phyloP scores from a whole-genome alignment of 2,113 vertebrate species.

The Orthochromis indermauri region DNA sequence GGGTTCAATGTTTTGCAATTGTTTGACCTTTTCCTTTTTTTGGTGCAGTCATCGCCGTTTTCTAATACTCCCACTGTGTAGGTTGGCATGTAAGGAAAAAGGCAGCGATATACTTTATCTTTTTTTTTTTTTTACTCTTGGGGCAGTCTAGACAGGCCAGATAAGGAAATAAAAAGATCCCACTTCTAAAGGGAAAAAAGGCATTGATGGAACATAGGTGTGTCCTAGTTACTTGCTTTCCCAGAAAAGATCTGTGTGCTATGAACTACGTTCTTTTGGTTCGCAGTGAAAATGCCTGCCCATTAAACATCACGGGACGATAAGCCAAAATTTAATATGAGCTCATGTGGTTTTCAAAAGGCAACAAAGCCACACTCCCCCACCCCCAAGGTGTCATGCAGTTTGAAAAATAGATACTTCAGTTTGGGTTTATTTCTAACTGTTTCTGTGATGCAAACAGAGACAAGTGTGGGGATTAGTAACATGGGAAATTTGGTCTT shows the following conservation, averaged over 20 bases:
- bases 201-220: background rate
- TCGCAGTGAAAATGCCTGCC: background rate
- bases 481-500: background rate
- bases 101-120: background rate
- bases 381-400: background rate
- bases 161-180: constrained; percentile 10
- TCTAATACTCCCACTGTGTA: background rate
- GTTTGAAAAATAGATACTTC: background rate
- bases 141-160: background rate
- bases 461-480: background rate
- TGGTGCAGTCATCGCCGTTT: background rate
- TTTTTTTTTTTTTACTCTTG: background rate
- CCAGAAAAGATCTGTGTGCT: background rate
- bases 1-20: background rate
- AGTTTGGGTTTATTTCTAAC: background rate
- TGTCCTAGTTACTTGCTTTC: background rate
- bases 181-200: background rate
- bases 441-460: background rate
- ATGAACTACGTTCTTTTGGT: background rate
- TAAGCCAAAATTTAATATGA: background rate
- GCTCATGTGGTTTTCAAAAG: background rate
- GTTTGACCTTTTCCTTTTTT: background rate
- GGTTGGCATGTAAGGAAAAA: background rate
- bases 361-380: background rate
- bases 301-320: background rate